A percentile compares a stretch with the other conserved stretches of the same genome.
phyloP scores from a whole-genome alignment of 2,888 invertebrate genomes.

The Callinectes sapidus region DNA sequence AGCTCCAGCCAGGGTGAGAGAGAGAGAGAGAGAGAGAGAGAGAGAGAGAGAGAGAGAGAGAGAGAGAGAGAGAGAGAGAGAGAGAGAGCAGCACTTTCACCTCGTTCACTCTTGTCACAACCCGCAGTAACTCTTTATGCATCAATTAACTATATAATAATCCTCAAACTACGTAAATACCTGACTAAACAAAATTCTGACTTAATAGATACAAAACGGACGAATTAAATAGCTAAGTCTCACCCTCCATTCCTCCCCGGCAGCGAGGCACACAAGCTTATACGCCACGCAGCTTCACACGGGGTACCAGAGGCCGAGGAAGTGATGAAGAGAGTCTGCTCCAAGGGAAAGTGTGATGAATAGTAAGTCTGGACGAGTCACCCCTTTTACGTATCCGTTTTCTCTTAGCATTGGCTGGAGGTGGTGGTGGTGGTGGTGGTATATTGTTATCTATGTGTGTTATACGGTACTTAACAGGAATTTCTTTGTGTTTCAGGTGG shows the following conservation, averaged over 20 bases:
- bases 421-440: slow-evolving; percentile 34
- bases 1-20: slow-evolving; percentile 67
- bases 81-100: background rate
- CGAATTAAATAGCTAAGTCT: background rate
- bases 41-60: slow-evolving; percentile 30
- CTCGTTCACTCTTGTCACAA: background rate
- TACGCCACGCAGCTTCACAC: slow-evolving; percentile 72
- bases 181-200: too few relatives aligned
- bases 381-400: background rate
- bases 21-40: slow-evolving; percentile 12
- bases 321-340: slow-evolving; percentile 70
- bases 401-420: background rate
- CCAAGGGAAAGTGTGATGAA: slow-evolving; percentile 72
- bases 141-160: too few relatives aligned
- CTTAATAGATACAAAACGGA: too few relatives aligned
- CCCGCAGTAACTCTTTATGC: too few relatives aligned
- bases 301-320: slow-evolving; percentile 73
- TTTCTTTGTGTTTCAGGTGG: background rate
- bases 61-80: too few relatives aligned
- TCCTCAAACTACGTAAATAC: too few relatives aligned
- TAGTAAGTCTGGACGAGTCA: background rate
- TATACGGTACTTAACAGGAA: background rate
- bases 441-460: background rate
- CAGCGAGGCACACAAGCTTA: slow-evolving; percentile 73
- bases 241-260: background rate